Percentiles rank a stretch among this genome's conserved stretches.
Evolutionary conservation across 2,113 vertebrate genomes (phyloP).

Genomic region (Euleptes europaea): DNA sequence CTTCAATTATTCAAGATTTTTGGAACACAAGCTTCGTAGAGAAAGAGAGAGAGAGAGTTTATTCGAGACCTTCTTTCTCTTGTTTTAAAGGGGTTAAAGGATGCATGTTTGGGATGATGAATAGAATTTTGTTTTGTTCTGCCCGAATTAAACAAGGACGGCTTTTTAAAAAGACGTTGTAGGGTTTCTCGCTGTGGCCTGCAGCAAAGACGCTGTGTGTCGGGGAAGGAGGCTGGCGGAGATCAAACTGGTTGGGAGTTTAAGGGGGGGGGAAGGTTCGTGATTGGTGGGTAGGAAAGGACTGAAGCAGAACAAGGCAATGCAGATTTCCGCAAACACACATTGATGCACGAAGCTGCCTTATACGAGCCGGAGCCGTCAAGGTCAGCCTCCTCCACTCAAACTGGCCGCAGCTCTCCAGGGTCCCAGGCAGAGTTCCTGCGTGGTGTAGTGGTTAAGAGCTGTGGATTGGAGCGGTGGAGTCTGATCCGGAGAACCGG

Average conservation of each 20-base stretch:
- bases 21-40: constrained; percentile 21
- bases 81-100: too few relatives aligned
- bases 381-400: too few relatives aligned
- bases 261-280: neutral
- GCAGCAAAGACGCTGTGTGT: neutral
- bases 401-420: too few relatives aligned
- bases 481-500: too few relatives aligned
- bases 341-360: too few relatives aligned
- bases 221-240: neutral
- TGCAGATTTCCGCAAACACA: too few relatives aligned
- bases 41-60: neutral
- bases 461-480: too few relatives aligned
- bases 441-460: too few relatives aligned
- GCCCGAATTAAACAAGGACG: neutral
- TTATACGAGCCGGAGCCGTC: too few relatives aligned
- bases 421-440: too few relatives aligned
- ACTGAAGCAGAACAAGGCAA: neutral
- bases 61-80: neutral
- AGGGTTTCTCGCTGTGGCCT: constrained; percentile 3
- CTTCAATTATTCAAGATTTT: constrained; percentile 71
- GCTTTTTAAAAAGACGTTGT: neutral
- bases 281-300: neutral
- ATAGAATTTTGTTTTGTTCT: constrained; percentile 40
- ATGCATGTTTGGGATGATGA: neutral
- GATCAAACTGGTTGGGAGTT: neutral